phyloP scores from a whole-genome alignment of 2,113 vertebrate species.

The Athene cunicularia region DNA sequence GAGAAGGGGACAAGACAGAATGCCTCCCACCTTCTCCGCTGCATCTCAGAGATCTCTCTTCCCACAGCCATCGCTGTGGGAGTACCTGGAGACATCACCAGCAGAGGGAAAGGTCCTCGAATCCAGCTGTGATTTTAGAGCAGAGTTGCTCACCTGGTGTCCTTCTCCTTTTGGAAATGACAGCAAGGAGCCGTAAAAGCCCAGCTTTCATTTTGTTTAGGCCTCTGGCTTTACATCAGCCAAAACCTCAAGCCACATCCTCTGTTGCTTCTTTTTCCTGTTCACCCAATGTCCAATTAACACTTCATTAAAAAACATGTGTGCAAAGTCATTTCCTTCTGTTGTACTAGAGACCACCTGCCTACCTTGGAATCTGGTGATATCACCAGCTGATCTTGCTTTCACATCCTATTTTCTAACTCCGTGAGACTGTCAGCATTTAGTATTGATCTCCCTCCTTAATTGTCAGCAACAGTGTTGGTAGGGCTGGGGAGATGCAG shows the following conservation, averaged over 20 bases:
- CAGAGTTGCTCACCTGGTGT: neutral
- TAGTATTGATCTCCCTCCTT: neutral
- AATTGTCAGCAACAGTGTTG: neutral
- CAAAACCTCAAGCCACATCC: conserved; percentile 52
- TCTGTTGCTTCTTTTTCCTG: neutral
- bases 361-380: neutral
- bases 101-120: neutral
- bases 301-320: neutral
- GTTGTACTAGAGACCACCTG: neutral
- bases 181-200: neutral
- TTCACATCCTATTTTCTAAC: neutral
- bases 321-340: neutral
- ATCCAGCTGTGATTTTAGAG: neutral
- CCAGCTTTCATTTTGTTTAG: neutral
- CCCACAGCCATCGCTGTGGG: neutral
- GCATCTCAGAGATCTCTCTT: neutral
- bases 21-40: neutral
- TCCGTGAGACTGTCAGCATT: neutral
- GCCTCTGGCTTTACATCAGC: neutral
- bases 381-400: neutral
- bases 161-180: neutral
- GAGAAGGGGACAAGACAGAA: neutral
- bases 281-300: neutral
- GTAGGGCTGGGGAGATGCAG: neutral
- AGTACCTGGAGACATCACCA: neutral